phyloP scores from a whole-genome alignment of 2,888 invertebrate species.

The Clistopyga incitator region DNA sequence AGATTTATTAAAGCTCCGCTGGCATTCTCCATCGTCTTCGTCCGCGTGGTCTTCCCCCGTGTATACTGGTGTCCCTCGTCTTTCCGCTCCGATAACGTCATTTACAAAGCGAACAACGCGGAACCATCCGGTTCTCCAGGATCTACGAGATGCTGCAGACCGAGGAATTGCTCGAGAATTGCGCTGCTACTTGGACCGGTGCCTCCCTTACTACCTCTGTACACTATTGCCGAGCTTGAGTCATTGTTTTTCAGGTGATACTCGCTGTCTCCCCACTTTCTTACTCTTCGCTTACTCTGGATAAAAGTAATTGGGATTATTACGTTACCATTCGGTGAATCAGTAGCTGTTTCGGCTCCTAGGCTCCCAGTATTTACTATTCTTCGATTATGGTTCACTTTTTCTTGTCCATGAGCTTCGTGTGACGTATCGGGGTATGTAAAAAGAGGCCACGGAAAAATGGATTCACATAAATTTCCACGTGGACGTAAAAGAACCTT shows the following conservation, averaged over 20 bases:
- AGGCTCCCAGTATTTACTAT: too few relatives aligned
- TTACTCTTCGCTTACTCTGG: not conserved
- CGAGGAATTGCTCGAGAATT: slow-evolving; percentile 48
- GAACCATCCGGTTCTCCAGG: slow-evolving; percentile 18
- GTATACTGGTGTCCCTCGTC: slow-evolving; percentile 8
- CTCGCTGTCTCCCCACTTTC: not conserved
- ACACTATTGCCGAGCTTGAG: slow-evolving; percentile 3
- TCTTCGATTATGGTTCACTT: too few relatives aligned
- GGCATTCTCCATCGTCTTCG: slow-evolving; percentile 7
- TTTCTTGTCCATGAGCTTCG: too few relatives aligned
- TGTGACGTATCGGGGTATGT: too few relatives aligned
- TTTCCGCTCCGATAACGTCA: slow-evolving; percentile 49
- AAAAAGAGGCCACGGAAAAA: too few relatives aligned
- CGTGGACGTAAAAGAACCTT: not conserved
- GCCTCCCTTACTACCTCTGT: slow-evolving; percentile 5
- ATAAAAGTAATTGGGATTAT: too few relatives aligned
- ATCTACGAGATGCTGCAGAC: slow-evolving; percentile 33
- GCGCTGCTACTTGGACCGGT: slow-evolving; percentile 11
- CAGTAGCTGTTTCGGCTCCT: too few relatives aligned
- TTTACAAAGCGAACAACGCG: slow-evolving; percentile 44
- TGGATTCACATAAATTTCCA: not conserved
- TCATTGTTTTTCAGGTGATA: slow-evolving; percentile 9
- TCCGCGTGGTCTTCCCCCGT: slow-evolving; percentile 16
- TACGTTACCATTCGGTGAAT: too few relatives aligned
- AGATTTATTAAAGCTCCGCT: slow-evolving; percentile 65